phyloP scores from a whole-genome alignment of 2,888 invertebrate species.

The Elmis aenea region DNA sequence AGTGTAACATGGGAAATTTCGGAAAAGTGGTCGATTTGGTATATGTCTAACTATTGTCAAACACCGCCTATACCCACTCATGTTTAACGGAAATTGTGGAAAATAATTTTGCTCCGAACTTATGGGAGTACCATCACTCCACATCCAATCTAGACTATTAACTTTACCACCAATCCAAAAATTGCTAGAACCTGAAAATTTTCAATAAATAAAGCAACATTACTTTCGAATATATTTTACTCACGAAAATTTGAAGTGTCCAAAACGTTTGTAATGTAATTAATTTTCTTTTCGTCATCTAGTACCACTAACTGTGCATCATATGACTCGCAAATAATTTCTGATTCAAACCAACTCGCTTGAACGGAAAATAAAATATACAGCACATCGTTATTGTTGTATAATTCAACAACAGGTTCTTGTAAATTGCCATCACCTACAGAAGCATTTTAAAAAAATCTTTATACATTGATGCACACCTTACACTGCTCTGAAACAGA shows the following conservation, averaged over 20 bases:
- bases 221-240: too few relatives aligned
- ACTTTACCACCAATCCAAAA: slow-evolving; percentile 6
- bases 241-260: slow-evolving; percentile 2
- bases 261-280: background rate
- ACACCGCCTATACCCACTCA: too few relatives aligned
- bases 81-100: too few relatives aligned
- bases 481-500: too few relatives aligned
- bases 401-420: slow-evolving; percentile 8
- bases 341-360: slow-evolving; percentile 6
- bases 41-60: background rate
- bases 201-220: background rate
- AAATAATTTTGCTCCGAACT: too few relatives aligned
- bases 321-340: slow-evolving; percentile 2
- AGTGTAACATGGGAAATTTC: background rate
- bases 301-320: slow-evolving; percentile 1
- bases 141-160: slow-evolving; percentile 1
- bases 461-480: too few relatives aligned
- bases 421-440: too few relatives aligned
- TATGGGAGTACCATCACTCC: slow-evolving; percentile 1
- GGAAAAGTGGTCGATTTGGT: background rate
- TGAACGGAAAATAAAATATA: slow-evolving; percentile 3
- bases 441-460: too few relatives aligned
- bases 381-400: background rate
- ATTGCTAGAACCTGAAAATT: background rate
- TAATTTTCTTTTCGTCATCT: background rate